phyloP scores from a whole-genome alignment of 2,797 vertebrate genomes.

The Botia almorhae region DNA sequence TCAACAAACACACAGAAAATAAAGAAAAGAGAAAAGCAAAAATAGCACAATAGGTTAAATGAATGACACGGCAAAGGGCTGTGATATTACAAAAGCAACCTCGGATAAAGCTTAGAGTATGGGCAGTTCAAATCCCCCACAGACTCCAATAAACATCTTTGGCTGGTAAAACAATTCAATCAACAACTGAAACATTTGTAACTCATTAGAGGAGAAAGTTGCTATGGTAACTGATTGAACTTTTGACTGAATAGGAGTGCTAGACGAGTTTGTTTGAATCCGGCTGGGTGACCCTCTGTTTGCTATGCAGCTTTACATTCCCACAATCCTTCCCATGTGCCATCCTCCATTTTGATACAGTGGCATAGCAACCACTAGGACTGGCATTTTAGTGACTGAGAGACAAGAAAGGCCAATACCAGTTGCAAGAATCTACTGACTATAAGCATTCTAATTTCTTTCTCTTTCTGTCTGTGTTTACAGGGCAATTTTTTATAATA shows the following conservation, averaged over 20 bases:
- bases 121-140: constrained; percentile 22
- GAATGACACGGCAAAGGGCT: background rate
- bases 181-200: constrained; percentile 39
- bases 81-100: background rate
- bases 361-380: constrained; percentile 52
- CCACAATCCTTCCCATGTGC: constrained; percentile 40
- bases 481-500: constrained; percentile 5
- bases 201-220: constrained; percentile 38
- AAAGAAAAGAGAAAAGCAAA: background rate
- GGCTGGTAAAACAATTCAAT: constrained; percentile 42
- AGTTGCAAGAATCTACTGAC: constrained; percentile 24
- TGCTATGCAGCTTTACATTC: constrained; percentile 55
- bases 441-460: background rate
- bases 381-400: constrained; percentile 49
- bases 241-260: constrained; percentile 46
- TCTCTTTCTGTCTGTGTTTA: background rate
- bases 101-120: constrained; percentile 20
- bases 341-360: constrained; percentile 47
- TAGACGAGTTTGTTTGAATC: constrained; percentile 51
- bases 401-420: constrained; percentile 49
- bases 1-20: background rate
- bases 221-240: constrained; percentile 43
- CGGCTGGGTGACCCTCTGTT: constrained; percentile 49
- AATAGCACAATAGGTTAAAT: background rate
- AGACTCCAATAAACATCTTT: constrained; percentile 45